Base-by-base conservation (phyloP, 2,888 invertebrate genomes). In the Harpagoxenus sublaevis region DNA sequence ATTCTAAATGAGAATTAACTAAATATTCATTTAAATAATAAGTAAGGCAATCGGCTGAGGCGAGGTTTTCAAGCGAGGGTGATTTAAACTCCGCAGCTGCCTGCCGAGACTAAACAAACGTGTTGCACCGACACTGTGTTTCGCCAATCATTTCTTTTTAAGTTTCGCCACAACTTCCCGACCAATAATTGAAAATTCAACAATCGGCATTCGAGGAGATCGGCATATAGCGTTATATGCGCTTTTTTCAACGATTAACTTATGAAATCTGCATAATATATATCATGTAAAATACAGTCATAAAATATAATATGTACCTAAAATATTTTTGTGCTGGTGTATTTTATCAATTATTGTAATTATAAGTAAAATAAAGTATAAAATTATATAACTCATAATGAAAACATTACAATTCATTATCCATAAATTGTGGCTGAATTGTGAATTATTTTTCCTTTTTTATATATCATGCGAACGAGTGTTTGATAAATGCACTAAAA, bases 31-130 rank as follows among this genome's bases (percentile, higher is more conserved):
- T 71, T 31, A 35, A 75, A 63, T 45, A 31, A 45, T 31, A 4
- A 55, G 3, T 2, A 15, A 45, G 3, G 63, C 5, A 48, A 12
- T 57, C 6, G 28, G 4, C 1, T 15, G n/a, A 48, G 15, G n/a
- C n/a, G 9, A 42, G 15, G 23, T 45, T 45, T 66, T 66, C 45
- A 66, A 45, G 28, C 45, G 3, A 45, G 18, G 9, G 15, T 45
- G 42, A 66, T 3, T 65, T 66, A 66, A 48, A 68, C 12, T 65
- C 9, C 28, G 39, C 39, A 68, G n/a, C 45, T 65, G 66, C 70
- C 23, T 8, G n/a, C 3, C 12, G 18, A 87, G 85, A 81, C 82
- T 63, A 88, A 86, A 88, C 85, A 70, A 75, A 77, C 86, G 85
- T 85, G 85, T 71, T 28, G 35, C 48, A 35, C 23, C 66, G 35